phyloP scores from a whole-genome alignment of 2,113 vertebrate species.

The Chiloscyllium plagiosum region DNA sequence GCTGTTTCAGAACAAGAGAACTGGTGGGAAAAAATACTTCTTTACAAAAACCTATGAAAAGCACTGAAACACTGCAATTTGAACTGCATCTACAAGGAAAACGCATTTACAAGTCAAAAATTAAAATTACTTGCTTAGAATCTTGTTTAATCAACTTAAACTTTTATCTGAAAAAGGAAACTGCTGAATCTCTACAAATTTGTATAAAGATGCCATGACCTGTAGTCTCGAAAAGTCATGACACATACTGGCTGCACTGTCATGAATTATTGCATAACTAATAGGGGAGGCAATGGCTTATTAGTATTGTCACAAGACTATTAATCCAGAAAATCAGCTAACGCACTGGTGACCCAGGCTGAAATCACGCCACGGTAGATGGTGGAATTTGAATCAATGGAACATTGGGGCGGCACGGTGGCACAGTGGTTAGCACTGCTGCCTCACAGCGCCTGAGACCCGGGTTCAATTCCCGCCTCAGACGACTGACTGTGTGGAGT shows the following conservation, averaged over 20 bases:
- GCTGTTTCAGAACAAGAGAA: not conserved
- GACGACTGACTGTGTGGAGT: too few relatives aligned
- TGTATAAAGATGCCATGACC: not conserved
- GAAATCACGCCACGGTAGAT: too few relatives aligned
- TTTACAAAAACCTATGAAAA: not conserved
- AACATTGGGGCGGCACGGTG: too few relatives aligned
- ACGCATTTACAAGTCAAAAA: not conserved
- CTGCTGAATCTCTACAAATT: not conserved
- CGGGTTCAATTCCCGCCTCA: too few relatives aligned
- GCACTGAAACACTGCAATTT: not conserved
- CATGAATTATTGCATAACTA: not conserved
- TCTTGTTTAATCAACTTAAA: not conserved
- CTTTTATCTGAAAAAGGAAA: not conserved
- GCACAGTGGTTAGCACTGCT: too few relatives aligned
- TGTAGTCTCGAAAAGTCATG: not conserved
- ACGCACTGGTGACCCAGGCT: too few relatives aligned
- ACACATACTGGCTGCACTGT: not conserved
- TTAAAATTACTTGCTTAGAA: not conserved
- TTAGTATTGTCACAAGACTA: too few relatives aligned
- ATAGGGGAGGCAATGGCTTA: too few relatives aligned
- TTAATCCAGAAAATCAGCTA: too few relatives aligned
- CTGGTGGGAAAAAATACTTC: not conserved
- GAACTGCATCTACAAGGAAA: not conserved
- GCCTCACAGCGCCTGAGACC: too few relatives aligned
- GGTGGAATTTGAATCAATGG: too few relatives aligned